Percentiles rank a stretch among this genome's conserved stretches.
phyloP scores from a whole-genome alignment of 35 echinoderm and acorn worm genomes.

The Holothuria glaberrima region DNA sequence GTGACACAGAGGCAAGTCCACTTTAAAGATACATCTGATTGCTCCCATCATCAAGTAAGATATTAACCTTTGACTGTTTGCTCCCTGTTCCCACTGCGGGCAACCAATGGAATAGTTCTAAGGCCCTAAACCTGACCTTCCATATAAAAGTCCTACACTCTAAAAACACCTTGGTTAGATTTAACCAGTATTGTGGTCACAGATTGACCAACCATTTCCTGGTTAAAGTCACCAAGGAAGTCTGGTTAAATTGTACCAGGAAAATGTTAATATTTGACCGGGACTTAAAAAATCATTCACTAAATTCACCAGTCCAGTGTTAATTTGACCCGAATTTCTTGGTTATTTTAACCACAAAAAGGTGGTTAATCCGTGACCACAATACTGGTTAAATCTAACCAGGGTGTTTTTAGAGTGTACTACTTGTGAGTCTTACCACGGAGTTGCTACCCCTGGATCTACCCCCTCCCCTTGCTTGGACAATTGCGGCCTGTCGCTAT shows the following conservation, averaged over 20 bases:
- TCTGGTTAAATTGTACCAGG: too few species aligned
- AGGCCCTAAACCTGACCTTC: not conserved
- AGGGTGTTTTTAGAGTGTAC: too few species aligned
- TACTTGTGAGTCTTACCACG: not conserved
- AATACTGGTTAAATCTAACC: too few species aligned
- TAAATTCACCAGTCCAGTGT: too few species aligned
- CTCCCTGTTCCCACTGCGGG: not conserved
- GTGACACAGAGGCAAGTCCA: not conserved
- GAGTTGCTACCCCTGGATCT: too few species aligned
- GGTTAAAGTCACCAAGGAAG: too few species aligned
- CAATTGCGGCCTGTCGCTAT: not conserved
- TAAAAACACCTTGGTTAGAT: too few species aligned
- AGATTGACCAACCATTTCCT: too few species aligned
- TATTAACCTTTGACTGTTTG: conserved; percentile 37
- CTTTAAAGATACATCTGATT: conserved; percentile 3
- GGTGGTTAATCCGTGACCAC: not conserved
- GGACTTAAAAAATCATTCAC: too few species aligned
- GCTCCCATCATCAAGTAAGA: conserved; percentile 53
- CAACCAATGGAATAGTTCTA: not conserved
- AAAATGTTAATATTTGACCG: too few species aligned
- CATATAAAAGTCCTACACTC: not conserved
- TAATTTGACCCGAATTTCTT: too few species aligned
- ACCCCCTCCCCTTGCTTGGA: not conserved
- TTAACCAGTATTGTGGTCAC: too few species aligned
- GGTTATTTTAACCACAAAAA: not conserved